Evolutionary conservation across 2,797 vertebrate species (phyloP), one percentile per base, ranked within the genome.

Genomic region (Botia kubotai): DNA sequence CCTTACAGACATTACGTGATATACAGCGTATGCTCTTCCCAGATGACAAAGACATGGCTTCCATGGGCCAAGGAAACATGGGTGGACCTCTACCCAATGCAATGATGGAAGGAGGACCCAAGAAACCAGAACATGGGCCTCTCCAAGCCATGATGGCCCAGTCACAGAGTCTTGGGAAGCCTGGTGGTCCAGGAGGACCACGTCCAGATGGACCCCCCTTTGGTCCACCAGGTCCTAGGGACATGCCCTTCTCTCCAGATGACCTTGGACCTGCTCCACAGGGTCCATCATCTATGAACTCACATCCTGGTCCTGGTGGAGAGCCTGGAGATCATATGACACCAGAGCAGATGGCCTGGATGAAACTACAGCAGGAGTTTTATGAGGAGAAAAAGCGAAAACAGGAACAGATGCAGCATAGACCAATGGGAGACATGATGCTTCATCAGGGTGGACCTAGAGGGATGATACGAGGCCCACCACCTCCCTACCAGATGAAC

Each of bases 11-110:
- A 90, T 93, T 99, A 82, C 89, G 98, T 87, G 98, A 99, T 83
- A 99, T 99, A 88, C 97, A 99, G 88, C 96, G 97, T 13, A 99
- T 99, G 98, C 97, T 99, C 70, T 99, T 99, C 87, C 98, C 98
- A 0, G 98, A 99, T 17, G 98, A 99, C 81, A 95, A 95, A 36
- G 95, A 95, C 57, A 93, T 93, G 62, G 91, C 93, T 33, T 87
- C 85, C 43, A 21, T 93, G 68, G 93, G 92, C 0, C 87, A 86
- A 68, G 87, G 77, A 11, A 91, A 89, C 65, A 84, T 76, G 90
- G 91, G 43, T 89, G 91, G 82, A 21, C 92, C 46, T 87, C 93
- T 65, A 84, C 89, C 72, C 87, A 92, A 82, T 78, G 75, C 71
- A 91, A 94, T 53, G 93, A 94, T 76, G 92, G 93, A 86, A 88